Evolutionary conservation across 2,113 vertebrate species (phyloP).

Genomic region (Choloepus hoffmanni): DNA sequence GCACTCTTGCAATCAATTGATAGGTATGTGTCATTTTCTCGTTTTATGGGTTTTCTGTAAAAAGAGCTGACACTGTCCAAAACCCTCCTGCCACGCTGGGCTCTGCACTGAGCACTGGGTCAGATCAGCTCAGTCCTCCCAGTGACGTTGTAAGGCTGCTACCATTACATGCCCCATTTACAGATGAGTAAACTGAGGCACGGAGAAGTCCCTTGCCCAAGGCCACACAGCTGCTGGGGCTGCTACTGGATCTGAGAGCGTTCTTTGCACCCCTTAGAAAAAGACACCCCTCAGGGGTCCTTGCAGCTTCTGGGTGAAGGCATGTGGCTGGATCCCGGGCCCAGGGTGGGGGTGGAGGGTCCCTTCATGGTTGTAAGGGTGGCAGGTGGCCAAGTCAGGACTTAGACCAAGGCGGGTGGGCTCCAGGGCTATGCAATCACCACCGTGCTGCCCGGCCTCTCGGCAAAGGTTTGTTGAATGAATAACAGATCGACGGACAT

Average conservation of each 20-base stretch:
- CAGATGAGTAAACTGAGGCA: background rate
- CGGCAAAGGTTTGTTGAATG: background rate
- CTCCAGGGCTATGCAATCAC: background rate
- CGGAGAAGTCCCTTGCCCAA: background rate
- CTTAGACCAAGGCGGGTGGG: background rate
- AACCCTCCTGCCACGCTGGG: no score
- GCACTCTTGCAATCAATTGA: background rate
- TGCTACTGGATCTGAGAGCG: background rate
- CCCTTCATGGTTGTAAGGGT: background rate
- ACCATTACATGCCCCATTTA: background rate
- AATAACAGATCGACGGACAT: background rate
- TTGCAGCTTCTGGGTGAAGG: background rate
- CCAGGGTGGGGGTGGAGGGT: background rate
- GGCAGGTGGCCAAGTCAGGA: background rate
- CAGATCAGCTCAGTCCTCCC: background rate
- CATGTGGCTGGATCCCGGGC: background rate
- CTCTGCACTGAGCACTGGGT: background rate
- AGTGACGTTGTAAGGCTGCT: no score
- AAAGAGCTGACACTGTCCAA: accelerated
- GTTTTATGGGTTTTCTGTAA: no score
- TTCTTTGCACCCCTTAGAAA: background rate
- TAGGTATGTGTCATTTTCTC: background rate
- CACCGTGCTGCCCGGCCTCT: background rate
- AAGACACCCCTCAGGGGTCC: background rate
- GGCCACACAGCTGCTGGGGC: background rate